Percentiles rank a stretch among this genome's conserved stretches.
Conservation (phyloP, 1,140 invertebrate species). For the Papilio dardanus region DNA sequence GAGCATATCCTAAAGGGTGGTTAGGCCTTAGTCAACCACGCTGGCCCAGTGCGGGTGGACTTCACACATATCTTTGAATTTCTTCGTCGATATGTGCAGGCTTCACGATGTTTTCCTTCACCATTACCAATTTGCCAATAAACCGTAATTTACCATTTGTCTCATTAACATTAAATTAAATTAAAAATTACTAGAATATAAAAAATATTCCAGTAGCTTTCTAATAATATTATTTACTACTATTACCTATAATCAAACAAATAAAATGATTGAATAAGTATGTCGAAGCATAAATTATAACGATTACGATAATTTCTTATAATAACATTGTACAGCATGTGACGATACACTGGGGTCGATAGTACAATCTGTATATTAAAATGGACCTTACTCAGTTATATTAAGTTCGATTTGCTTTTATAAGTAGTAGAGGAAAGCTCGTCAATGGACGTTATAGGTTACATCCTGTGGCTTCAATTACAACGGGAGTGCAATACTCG, state of each 20-base stretch:
- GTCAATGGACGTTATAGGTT: slow-evolving; percentile 66
- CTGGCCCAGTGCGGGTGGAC: too few species aligned
- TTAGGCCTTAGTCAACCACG: too few species aligned
- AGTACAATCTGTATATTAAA: slow-evolving; percentile 10
- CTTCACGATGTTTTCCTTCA: too few species aligned
- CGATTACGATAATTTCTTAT: slow-evolving; percentile 32
- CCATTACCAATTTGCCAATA: too few species aligned
- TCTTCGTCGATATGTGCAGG: too few species aligned
- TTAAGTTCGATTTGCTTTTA: slow-evolving; percentile 13
- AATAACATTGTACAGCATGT: slow-evolving; percentile 27
- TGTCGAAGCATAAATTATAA: slow-evolving; percentile 28
- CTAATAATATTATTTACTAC: not conserved
- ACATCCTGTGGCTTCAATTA: slow-evolving; percentile 75
- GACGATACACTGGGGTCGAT: slow-evolving; percentile 13
- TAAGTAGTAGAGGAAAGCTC: slow-evolving; percentile 54
- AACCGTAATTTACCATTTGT: too few species aligned
- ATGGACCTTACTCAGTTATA: not conserved
- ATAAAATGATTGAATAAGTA: slow-evolving; percentile 4
- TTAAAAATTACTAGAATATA: not conserved
- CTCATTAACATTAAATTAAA: too few species aligned
- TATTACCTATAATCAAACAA: not conserved
- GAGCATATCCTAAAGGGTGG: too few species aligned
- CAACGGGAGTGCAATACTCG: slow-evolving; percentile 58
- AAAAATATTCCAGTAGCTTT: not conserved
- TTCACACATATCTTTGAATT: too few species aligned